These are phyloP conservation scores for Brenthis ino DNA, from an alignment of 2,888 invertebrate species.

Conservation along the genomic window DNA sequence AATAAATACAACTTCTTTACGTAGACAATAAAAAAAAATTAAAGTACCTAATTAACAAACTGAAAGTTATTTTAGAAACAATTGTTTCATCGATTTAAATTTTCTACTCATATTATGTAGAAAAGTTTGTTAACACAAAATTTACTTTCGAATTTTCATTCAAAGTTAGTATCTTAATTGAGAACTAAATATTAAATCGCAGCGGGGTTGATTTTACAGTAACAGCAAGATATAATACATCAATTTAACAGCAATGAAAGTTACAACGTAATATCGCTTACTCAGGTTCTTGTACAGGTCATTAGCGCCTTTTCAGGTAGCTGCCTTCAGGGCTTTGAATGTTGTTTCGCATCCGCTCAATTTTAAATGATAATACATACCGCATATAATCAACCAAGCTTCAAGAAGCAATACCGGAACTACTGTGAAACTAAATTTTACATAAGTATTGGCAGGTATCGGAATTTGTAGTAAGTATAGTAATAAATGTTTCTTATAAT, in stretches of 20 bases:
- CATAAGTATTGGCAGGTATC: not conserved
- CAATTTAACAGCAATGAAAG: slow-evolving; percentile 19
- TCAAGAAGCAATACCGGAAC: slow-evolving; percentile 14
- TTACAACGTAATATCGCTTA: slow-evolving; percentile 21
- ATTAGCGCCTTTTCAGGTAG: slow-evolving; percentile 32
- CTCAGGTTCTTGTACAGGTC: slow-evolving; percentile 26
- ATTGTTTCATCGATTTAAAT: too few relatives aligned
- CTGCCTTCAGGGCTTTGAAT: slow-evolving; percentile 30
- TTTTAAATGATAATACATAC: slow-evolving; percentile 35
- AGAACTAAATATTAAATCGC: not conserved
- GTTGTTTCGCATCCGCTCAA: slow-evolving; percentile 33
- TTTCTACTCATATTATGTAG: too few relatives aligned
- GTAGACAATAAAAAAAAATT: too few relatives aligned
- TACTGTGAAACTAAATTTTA: slow-evolving; percentile 11
- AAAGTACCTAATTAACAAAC: too few relatives aligned
- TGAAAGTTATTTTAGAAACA: too few relatives aligned
- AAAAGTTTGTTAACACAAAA: too few relatives aligned
- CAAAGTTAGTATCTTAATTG: not conserved
- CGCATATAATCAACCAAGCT: slow-evolving; percentile 23
- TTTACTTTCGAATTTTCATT: too few relatives aligned
- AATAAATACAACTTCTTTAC: too few relatives aligned
- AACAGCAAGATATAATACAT: slow-evolving; percentile 6
- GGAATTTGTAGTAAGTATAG: not conserved
- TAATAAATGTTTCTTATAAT: too few relatives aligned
- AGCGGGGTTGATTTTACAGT: slow-evolving; percentile 3